These are phyloP conservation scores for Hydrophis major DNA, from an alignment of 2,797 vertebrate genomes.

Conservation along the genomic window DNA sequence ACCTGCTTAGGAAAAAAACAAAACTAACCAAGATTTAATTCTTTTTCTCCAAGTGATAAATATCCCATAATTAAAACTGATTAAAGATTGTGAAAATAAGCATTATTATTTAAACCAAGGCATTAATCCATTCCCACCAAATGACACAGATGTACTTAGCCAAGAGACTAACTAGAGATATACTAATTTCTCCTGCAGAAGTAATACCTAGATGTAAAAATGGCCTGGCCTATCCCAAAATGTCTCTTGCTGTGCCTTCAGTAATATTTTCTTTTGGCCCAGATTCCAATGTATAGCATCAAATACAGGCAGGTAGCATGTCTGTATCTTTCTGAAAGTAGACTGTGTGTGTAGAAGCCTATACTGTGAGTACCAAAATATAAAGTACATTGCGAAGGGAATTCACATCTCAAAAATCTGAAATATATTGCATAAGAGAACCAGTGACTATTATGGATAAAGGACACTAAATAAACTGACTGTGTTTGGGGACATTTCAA, in stretches of 20 bases:
- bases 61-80: slow-evolving; percentile 1
- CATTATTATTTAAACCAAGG: neutral
- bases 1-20: neutral
- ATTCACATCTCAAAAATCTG: neutral
- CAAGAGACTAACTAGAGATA: neutral
- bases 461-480: neutral
- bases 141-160: neutral
- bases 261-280: neutral
- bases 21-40: slow-evolving; percentile 2
- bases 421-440: neutral
- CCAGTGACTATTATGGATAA: neutral
- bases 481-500: neutral
- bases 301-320: neutral
- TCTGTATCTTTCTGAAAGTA: neutral
- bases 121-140: neutral
- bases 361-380: neutral
- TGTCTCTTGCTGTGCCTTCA: neutral
- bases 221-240: neutral
- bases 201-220: neutral
- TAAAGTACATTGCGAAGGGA: neutral
- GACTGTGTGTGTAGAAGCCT: neutral
- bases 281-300: neutral
- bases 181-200: neutral
- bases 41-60: slow-evolving; percentile 2
- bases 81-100: neutral